phyloP scores from a whole-genome alignment of 1,140 invertebrate species.

The Orius insidiosus region DNA sequence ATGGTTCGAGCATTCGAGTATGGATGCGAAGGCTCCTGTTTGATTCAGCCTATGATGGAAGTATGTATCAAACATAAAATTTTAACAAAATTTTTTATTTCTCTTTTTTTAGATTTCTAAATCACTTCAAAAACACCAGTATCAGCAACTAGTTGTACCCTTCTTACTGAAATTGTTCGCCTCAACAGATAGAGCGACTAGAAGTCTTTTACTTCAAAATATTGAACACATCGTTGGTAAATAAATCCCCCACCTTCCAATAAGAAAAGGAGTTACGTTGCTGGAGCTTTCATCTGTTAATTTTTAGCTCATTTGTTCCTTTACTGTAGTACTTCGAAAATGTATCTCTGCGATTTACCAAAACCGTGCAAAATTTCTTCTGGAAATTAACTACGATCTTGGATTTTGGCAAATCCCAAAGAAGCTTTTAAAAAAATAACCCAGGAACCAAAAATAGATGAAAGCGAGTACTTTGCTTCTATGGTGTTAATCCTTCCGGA shows the following conservation, averaged over 20 bases:
- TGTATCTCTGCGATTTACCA: too few relatives aligned
- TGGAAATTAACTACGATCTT: too few relatives aligned
- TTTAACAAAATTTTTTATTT: neutral
- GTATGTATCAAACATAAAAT: constrained; percentile 21
- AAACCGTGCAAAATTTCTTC: too few relatives aligned
- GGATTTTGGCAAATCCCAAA: too few relatives aligned
- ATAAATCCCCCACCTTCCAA: neutral
- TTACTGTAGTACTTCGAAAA: too few relatives aligned
- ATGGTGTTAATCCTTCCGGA: too few relatives aligned
- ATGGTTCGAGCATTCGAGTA: constrained; percentile 87
- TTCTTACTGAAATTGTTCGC: constrained; percentile 93
- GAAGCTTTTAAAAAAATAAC: too few relatives aligned
- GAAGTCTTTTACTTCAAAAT: constrained; percentile 83
- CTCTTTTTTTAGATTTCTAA: constrained; percentile 57
- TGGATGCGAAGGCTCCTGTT: constrained; percentile 78
- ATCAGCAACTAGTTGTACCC: constrained; percentile 91
- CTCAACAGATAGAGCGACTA: constrained; percentile 84
- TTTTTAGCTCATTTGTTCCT: too few relatives aligned
- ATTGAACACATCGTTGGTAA: constrained; percentile 56
- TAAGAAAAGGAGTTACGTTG: neutral
- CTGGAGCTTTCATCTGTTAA: neutral
- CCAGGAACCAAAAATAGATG: too few relatives aligned
- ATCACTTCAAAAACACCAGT: constrained; percentile 73
- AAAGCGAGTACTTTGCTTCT: too few relatives aligned
- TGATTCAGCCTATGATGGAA: constrained; percentile 71